A percentile compares a stretch with the other conserved stretches of the same genome.
These are phyloP conservation scores for Clytia hemisphaerica DNA, from an alignment of 30 jellyfish, hydroid and myxozoan genomes.

Conservation along the genomic window DNA sequence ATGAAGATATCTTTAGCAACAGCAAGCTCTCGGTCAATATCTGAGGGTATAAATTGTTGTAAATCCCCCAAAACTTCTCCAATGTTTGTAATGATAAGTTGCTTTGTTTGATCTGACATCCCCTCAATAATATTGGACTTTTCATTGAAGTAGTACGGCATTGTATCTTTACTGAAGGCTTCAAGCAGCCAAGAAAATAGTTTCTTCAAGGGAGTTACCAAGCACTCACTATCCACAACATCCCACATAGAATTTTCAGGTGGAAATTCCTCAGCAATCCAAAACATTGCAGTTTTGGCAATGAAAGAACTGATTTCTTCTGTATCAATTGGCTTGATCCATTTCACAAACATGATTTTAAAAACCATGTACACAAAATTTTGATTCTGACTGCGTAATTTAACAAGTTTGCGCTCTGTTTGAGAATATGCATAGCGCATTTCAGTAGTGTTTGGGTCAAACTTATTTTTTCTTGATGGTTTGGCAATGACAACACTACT, in stretches of 20 bases:
- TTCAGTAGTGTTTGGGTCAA: neutral
- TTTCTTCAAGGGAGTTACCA: neutral
- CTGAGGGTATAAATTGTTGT: no score
- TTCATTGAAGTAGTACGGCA: slow-evolving; percentile 7
- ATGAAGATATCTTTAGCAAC: no score
- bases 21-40: no score
- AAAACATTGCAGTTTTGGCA: slow-evolving; percentile 20
- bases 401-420: slow-evolving; percentile 10
- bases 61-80: no score
- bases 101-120: no score
- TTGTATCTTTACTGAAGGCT: neutral
- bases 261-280: slow-evolving; percentile 9
- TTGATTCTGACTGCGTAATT: neutral
- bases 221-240: neutral
- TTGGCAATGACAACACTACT: slow-evolving; percentile 13
- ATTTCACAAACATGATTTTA: slow-evolving; percentile 15
- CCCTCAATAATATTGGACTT: slow-evolving; percentile 13
- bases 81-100: no score
- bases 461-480: slow-evolving; percentile 1
- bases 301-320: slow-evolving; percentile 1
- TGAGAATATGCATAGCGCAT: slow-evolving; percentile 15
- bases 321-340: slow-evolving; percentile 8
- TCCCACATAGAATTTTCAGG: slow-evolving; percentile 20
- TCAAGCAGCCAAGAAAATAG: neutral
- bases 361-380: slow-evolving; percentile 5